phyloP scores from a whole-genome alignment of 2,888 invertebrate species.

The Hyalella azteca region DNA sequence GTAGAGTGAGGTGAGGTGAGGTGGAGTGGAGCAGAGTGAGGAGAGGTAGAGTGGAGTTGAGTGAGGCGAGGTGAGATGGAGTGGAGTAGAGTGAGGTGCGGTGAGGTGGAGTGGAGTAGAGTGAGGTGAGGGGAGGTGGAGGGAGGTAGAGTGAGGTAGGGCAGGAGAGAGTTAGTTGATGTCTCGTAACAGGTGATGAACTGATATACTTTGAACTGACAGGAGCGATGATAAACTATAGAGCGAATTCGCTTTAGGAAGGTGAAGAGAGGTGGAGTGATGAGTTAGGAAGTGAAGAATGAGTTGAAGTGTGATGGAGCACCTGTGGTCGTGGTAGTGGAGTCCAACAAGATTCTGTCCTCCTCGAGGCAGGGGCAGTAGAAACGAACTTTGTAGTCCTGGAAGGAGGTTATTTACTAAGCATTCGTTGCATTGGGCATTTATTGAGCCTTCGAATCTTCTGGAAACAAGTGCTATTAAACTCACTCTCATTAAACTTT shows the following conservation, averaged over 20 bases:
- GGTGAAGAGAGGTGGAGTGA: background rate
- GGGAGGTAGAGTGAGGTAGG: too few relatives aligned
- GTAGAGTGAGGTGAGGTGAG: too few relatives aligned
- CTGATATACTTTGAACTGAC: background rate
- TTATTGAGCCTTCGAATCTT: too few relatives aligned
- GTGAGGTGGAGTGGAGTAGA: background rate
- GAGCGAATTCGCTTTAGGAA: background rate
- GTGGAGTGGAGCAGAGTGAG: background rate
- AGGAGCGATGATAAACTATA: background rate
- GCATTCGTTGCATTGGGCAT: too few relatives aligned
- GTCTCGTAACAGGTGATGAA: too few relatives aligned
- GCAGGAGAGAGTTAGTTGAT: background rate
- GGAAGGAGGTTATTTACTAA: background rate
- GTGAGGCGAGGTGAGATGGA: background rate
- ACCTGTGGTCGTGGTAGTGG: background rate
- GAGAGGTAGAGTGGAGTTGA: background rate
- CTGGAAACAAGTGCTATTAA: too few relatives aligned
- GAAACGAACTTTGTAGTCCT: constrained; percentile 48
- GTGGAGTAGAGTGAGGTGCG: background rate
- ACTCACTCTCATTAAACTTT: too few relatives aligned
- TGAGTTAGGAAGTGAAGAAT: background rate
- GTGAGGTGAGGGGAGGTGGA: too few relatives aligned
- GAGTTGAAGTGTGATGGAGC: background rate
- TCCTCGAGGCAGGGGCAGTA: constrained; percentile 9
- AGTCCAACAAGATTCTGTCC: background rate